These are phyloP conservation scores for Rachycentron canadum DNA, from an alignment of 2,797 vertebrate species.

Conservation along the genomic window DNA sequence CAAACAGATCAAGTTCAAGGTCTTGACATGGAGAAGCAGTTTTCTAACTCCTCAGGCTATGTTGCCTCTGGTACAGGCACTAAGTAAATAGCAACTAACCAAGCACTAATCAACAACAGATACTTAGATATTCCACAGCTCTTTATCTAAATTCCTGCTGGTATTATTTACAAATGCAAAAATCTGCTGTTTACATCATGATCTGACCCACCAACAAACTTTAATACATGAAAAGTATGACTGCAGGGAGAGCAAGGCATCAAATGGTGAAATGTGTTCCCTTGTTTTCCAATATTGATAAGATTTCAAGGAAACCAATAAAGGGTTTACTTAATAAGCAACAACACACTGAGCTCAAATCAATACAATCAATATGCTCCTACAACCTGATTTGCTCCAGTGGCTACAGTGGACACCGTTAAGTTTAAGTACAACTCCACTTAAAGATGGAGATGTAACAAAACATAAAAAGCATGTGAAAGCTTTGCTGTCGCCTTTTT, in stretches of 20 bases:
- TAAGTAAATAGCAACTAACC: constrained; percentile 40
- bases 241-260: neutral
- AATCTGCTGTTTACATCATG: neutral
- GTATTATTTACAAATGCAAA: neutral
- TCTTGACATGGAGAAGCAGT: neutral
- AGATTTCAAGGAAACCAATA: neutral
- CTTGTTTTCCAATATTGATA: neutral
- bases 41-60: constrained; percentile 11
- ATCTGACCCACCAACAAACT: neutral
- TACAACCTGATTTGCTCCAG: neutral
- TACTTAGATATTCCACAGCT: neutral
- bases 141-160: too few species aligned
- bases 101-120: constrained; percentile 9
- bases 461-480: neutral
- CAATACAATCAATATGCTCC: neutral
- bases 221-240: neutral
- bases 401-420: neutral
- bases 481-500: neutral
- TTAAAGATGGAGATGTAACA: neutral
- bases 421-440: neutral
- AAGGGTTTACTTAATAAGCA: neutral
- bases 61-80: constrained; percentile 4
- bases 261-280: neutral
- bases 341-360: neutral
- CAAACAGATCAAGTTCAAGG: constrained; percentile 18